Percentiles rank a stretch among this genome's conserved stretches.
Conservation (phyloP, 2,888 invertebrate genomes). For the Baronia brevicornis region DNA sequence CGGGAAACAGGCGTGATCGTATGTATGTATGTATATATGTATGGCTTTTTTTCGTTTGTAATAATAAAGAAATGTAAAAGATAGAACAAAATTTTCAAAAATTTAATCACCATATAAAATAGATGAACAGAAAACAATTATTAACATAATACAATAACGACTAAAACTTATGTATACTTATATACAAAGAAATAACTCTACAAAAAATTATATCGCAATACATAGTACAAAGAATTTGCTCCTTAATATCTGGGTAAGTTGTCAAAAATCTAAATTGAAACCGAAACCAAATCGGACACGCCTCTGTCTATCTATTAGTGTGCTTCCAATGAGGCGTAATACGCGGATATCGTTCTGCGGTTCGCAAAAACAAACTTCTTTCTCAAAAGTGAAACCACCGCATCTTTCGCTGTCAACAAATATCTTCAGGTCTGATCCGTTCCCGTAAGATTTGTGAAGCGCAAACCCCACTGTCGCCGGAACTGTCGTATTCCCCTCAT, state of each 20-base stretch:
- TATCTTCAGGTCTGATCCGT: constrained; percentile 56
- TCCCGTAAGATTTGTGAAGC: constrained; percentile 47
- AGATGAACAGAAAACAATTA: constrained; percentile 31
- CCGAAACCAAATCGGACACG: constrained; percentile 59
- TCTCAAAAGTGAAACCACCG: constrained; percentile 60
- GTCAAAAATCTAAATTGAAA: constrained; percentile 59
- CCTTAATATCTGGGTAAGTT: not conserved
- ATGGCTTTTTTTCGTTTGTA: no score
- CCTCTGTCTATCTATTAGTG: constrained; percentile 54
- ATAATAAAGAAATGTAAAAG: no score
- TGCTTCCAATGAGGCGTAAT: constrained; percentile 48
- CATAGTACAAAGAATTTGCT: not conserved
- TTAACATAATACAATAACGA: constrained; percentile 58
- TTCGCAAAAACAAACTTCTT: constrained; percentile 53
- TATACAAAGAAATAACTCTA: constrained; percentile 66
- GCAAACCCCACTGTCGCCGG: constrained; percentile 49
- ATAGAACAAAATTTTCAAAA: no score
- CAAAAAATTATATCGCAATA: constrained; percentile 33
- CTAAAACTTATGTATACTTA: constrained; percentile 75
- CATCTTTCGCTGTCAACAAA: constrained; percentile 62
- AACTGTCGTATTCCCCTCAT: constrained; percentile 38
- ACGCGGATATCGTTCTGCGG: constrained; percentile 47
- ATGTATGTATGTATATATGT: no score
- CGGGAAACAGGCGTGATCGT: no score
- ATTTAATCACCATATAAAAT: constrained; percentile 54